phyloP scores from a whole-genome alignment of 2,797 vertebrate species.

The Cygnus olor region DNA sequence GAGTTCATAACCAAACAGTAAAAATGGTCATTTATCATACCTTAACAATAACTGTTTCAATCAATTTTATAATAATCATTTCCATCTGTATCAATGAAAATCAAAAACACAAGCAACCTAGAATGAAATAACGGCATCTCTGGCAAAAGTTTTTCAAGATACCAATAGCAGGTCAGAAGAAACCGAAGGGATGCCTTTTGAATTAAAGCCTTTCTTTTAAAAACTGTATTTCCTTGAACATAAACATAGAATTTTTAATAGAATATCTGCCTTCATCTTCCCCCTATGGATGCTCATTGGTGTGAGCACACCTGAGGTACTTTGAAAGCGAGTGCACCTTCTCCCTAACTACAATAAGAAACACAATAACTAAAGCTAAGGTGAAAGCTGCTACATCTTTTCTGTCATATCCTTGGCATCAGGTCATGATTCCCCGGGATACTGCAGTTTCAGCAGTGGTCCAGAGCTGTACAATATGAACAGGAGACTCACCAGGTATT shows the following conservation, averaged over 20 bases:
- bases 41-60: background rate
- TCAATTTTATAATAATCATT: background rate
- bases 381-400: background rate
- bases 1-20: background rate
- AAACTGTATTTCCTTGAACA: background rate
- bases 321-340: background rate
- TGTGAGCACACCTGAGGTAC: background rate
- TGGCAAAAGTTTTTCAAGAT: background rate
- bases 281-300: background rate
- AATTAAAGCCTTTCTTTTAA: background rate
- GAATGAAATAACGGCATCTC: background rate
- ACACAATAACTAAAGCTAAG: background rate
- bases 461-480: background rate
- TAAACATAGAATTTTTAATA: background rate
- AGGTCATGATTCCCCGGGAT: background rate
- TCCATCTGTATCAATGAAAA: background rate
- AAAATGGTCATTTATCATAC: background rate
- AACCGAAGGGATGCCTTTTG: background rate
- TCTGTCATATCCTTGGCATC: background rate
- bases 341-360: background rate
- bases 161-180: background rate
- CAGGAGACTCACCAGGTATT: background rate
- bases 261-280: background rate
- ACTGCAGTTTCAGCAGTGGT: background rate
- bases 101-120: background rate